Percentiles rank a stretch among this genome's conserved stretches.
Evolutionary conservation across 2,888 invertebrate genomes (phyloP).

Genomic region (Priocnemis perturbator): DNA sequence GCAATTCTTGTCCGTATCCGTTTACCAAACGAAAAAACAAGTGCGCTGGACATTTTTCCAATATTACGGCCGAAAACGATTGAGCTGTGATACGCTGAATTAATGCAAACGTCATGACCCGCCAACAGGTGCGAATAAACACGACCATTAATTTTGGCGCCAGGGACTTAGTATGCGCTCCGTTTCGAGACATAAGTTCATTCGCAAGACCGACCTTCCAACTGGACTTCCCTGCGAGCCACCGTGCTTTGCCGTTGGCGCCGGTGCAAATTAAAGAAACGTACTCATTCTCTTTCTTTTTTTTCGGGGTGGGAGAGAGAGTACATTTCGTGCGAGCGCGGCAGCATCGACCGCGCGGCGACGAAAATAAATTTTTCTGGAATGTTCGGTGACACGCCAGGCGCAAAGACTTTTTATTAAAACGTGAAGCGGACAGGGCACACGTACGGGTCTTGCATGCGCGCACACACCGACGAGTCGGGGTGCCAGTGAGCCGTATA

Average conservation of each 20-base stretch:
- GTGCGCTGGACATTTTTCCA: too few species aligned
- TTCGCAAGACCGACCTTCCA: too few species aligned
- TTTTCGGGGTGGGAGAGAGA: neutral
- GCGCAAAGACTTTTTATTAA: conserved; percentile 46
- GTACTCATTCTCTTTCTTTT: conserved; percentile 2
- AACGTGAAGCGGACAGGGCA: conserved; percentile 34
- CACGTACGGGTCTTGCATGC: neutral
- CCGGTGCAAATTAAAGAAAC: conserved; percentile 15
- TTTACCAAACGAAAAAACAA: too few species aligned
- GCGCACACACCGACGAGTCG: conserved; percentile 26
- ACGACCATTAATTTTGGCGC: too few species aligned
- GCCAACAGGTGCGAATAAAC: too few species aligned
- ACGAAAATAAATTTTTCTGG: conserved; percentile 37
- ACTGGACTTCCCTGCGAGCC: too few species aligned
- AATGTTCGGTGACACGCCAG: conserved; percentile 38
- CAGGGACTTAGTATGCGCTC: too few species aligned
- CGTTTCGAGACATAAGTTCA: too few species aligned
- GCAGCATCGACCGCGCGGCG: neutral
- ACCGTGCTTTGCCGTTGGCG: neutral
- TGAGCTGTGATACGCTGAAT: too few species aligned
- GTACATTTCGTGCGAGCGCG: conserved; percentile 12
- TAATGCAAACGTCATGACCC: too few species aligned
- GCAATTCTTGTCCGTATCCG: too few species aligned
- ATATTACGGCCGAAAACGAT: too few species aligned
- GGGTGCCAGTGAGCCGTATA: conserved; percentile 42